Base-by-base conservation (phyloP, 2,888 invertebrate species). In the Euzetes globulus region DNA sequence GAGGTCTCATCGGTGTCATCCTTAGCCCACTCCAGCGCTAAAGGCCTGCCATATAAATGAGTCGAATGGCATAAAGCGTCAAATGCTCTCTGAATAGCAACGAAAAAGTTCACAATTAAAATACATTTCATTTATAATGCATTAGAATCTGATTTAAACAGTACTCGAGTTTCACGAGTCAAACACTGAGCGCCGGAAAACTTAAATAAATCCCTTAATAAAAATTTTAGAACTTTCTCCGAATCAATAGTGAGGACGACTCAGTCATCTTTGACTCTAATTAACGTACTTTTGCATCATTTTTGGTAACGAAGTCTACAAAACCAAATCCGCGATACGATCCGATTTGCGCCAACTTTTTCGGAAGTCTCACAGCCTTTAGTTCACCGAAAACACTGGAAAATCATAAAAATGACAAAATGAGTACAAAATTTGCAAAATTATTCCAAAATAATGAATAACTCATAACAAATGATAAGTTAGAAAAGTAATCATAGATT, bases 281-380 rank as follows among this genome's bases (percentile, higher is more conserved):
- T 63, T 13, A 22, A 76, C 76, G 78, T 83, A 92, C 93, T 88
- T 94, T 94, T 0, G 99, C 97, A 83, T 96, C 94, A 78, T 90
- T 88, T 81, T 90, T 90, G 0, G 90, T 89, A 77, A 89, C 85
- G 83, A 89, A 99, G 82, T 99, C 98, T 5, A 99, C 90, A 82
- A 99, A 99, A 9, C 91, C 95, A 84, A 99, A 99, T 73, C 99
- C 99, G 80, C 97, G 87, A 83, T 98, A 97, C 78, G 88, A 87
- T 75, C 89, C 90, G 5, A 88, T 86, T 0, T 90, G 91, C 0
- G 89, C 86, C 81, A 93, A 85, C 85, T 97, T 99, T 82, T 90
- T 91, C 0, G 98, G 98, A 76, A 99, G 83, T 78, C 98, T 86
- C 19, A 97, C 86, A 15, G 90, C 90, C 83, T 93, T 93, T 75